Conservation (phyloP, 2,797 vertebrate species). For the Acropternis orthonyx region DNA sequence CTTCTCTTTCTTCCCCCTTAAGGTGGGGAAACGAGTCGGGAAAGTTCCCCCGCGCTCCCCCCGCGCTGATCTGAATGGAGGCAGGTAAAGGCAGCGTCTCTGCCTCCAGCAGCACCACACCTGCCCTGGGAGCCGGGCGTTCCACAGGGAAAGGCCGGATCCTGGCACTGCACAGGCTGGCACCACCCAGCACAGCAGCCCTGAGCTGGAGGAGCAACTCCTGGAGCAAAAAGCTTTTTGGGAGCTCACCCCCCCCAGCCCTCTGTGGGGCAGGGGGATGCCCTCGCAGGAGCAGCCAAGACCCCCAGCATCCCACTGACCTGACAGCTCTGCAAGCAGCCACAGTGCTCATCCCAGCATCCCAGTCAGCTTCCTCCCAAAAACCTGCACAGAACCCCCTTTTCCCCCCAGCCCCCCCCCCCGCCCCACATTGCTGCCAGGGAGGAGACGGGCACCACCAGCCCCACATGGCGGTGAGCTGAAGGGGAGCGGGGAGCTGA, state of each 20-base stretch:
- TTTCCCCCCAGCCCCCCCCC: not conserved
- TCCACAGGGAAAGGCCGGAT: not conserved
- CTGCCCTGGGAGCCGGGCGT: not conserved
- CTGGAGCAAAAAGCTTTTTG: not conserved
- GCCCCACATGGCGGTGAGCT: too few relatives aligned
- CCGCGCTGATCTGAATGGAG: not conserved
- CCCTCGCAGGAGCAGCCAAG: not conserved
- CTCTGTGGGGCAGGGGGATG: not conserved
- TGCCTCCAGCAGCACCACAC: not conserved
- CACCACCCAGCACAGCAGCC: not conserved
- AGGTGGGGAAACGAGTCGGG: not conserved
- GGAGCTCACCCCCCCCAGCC: not conserved
- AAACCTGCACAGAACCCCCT: not conserved
- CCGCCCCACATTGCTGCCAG: fast-evolving
- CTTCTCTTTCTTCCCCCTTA: not conserved
- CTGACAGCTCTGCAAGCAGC: not conserved
- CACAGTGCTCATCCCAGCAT: not conserved
- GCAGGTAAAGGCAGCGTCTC: not conserved
- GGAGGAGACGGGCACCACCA: fast-evolving
- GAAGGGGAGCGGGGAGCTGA: not conserved
- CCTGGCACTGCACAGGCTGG: not conserved
- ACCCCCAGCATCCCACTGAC: not conserved
- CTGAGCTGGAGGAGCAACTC: not conserved
- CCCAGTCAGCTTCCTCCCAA: not conserved
- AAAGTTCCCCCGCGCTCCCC: not conserved